Evolutionary conservation across 2,797 vertebrate genomes (phyloP), one percentile per base, ranked within the genome.

Genomic region (Fundulus diaphanus): DNA sequence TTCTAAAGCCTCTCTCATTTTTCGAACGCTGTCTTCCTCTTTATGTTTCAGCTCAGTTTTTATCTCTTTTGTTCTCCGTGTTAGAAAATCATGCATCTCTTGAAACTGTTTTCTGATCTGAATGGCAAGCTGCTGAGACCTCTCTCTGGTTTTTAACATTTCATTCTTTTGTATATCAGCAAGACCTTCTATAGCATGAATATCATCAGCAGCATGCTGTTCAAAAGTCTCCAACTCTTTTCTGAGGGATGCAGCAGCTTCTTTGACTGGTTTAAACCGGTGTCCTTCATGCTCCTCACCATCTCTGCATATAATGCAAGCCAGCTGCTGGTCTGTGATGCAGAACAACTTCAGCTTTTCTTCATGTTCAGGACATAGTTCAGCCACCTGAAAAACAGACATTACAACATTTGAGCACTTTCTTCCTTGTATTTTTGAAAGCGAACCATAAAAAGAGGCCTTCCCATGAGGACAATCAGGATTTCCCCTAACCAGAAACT

Each of bases 281-380:
- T 95, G 93, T 20, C 86, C 83, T 68, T 87, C 73, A 22, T 95
- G 93, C 7, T 22, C 87, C 7, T 87, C 82, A 3, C 80, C 78
- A 3, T 94, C 92, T 70, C 90, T 71, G 72, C 92, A 92, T 52
- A 92, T 81, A 35, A 90, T 69, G 56, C 93, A 94, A 7, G 83
- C 73, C 51, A 94, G 66, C 77, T 85, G 84, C 82, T 89, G 89
- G 74, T 94, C 93, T 0, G 92, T 93, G 77, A 93, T 65, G 42
- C 93, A 94, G 77, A 92, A 94, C 5, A 94, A 73, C 68, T 93
- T 94, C 63, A 93, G 77, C 72, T 83, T 92, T 71, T 94, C 94
- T 1, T 90, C 81, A 12, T 94, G 94, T 29, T 95, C 88, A 0
- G n/a, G 70, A 22, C 27, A 52, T 3, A 77, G 27, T n/a, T 11